A percentile compares a stretch with the other conserved stretches of the same genome.
These are phyloP conservation scores for Dynastes hyllus DNA, from an alignment of 2,888 invertebrate species.

Conservation along the genomic window DNA sequence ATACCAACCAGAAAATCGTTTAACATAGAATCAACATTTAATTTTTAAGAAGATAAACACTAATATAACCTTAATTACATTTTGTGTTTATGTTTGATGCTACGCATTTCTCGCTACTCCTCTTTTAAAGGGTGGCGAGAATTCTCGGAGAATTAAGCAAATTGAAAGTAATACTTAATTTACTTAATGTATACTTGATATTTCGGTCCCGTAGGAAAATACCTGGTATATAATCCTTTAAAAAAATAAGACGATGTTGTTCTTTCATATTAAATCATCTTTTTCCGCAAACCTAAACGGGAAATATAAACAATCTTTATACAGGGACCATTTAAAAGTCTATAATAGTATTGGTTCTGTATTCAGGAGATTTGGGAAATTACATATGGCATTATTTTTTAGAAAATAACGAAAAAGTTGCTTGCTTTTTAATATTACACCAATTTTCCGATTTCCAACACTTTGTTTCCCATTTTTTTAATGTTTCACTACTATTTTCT, in stretches of 20 bases:
- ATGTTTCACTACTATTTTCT: too few relatives aligned
- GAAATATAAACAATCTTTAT: too few relatives aligned
- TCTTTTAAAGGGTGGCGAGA: background rate
- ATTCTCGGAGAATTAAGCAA: background rate
- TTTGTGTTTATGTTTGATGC: slow-evolving; percentile 28
- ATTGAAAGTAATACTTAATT: slow-evolving; percentile 10
- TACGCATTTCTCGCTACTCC: background rate
- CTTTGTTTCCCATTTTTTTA: too few relatives aligned
- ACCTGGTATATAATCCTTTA: background rate
- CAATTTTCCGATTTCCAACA: too few relatives aligned
- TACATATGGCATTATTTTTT: too few relatives aligned
- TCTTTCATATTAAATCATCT: too few relatives aligned
- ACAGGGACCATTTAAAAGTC: too few relatives aligned
- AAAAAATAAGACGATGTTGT: too few relatives aligned
- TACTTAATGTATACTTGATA: slow-evolving; percentile 1
- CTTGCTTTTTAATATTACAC: too few relatives aligned
- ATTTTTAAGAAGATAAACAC: slow-evolving; percentile 34
- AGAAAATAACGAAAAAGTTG: too few relatives aligned
- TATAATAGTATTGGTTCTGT: too few relatives aligned
- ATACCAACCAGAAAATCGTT: slow-evolving; percentile 19
- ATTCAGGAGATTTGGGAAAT: too few relatives aligned
- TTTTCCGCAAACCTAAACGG: background rate
- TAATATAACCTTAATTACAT: slow-evolving; percentile 16
- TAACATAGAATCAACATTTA: slow-evolving; percentile 38
- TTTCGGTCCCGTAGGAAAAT: background rate